Conservation (phyloP, 2,113 vertebrate genomes). For the Hippolais icterina region DNA sequence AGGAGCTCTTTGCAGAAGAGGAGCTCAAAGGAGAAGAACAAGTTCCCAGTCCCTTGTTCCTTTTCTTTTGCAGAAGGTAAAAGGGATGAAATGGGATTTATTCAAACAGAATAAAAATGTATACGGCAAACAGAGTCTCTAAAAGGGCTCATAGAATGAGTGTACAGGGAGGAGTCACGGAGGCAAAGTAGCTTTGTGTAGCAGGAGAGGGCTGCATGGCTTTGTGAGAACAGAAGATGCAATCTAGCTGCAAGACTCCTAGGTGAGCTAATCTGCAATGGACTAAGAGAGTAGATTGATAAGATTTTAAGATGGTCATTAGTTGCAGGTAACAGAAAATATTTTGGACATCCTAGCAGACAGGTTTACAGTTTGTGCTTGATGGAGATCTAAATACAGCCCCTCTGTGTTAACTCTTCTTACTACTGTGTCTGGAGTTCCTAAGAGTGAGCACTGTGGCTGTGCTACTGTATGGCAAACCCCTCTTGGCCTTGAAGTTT, state of each 20-base stretch:
- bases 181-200: neutral
- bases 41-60: neutral
- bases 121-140: neutral
- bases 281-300: neutral
- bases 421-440: neutral
- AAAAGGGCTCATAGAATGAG: neutral
- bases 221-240: neutral
- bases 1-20: neutral
- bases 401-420: neutral
- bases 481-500: neutral
- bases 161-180: neutral
- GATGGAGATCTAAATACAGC: neutral
- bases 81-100: neutral
- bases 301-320: neutral
- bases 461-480: neutral
- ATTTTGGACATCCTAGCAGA: neutral
- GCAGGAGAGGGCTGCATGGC: neutral
- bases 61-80: neutral
- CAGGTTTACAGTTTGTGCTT: neutral
- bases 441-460: fast-evolving
- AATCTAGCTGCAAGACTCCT: neutral
- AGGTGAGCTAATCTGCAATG: neutral
- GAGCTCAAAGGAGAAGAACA: neutral
- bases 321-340: neutral
- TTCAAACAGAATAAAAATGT: neutral